These are phyloP conservation scores for Conomelus anceps DNA, from an alignment of 2,888 invertebrate species.

Conservation along the genomic window DNA sequence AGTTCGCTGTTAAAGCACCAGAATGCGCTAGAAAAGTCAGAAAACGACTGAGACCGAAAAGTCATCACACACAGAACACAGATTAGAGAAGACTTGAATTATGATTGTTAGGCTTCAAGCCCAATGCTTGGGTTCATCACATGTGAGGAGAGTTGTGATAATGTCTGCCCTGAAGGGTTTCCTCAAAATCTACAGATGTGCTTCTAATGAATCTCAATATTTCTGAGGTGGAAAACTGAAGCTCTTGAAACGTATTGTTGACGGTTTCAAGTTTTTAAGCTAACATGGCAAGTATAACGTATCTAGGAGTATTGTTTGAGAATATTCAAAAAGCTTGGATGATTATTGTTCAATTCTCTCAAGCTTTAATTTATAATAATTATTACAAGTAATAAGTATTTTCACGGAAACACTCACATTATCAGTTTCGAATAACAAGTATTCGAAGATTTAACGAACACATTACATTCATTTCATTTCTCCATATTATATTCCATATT, in stretches of 20 bases:
- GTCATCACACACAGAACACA: background rate
- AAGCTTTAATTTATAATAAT: no score
- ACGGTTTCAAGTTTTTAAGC: background rate
- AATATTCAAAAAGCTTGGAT: background rate
- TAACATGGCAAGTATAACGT: background rate
- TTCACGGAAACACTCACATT: no score
- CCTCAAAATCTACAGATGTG: background rate
- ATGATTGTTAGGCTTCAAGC: background rate
- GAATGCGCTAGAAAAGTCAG: background rate
- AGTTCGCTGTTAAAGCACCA: background rate
- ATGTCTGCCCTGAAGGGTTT: background rate
- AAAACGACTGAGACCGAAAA: background rate
- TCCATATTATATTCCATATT: no score
- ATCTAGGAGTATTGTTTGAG: background rate
- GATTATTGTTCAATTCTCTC: background rate
- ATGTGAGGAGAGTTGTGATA: no score
- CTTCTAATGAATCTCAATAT: background rate
- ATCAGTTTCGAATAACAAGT: no score
- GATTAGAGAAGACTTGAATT: background rate
- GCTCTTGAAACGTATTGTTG: background rate
- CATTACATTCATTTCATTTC: no score
- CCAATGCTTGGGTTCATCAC: background rate
- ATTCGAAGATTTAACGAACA: no score
- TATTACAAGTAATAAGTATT: no score
- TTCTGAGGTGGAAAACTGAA: background rate